Evolutionary conservation across 2,797 vertebrate genomes (phyloP).

Genomic region (Oreochromis grahami): DNA sequence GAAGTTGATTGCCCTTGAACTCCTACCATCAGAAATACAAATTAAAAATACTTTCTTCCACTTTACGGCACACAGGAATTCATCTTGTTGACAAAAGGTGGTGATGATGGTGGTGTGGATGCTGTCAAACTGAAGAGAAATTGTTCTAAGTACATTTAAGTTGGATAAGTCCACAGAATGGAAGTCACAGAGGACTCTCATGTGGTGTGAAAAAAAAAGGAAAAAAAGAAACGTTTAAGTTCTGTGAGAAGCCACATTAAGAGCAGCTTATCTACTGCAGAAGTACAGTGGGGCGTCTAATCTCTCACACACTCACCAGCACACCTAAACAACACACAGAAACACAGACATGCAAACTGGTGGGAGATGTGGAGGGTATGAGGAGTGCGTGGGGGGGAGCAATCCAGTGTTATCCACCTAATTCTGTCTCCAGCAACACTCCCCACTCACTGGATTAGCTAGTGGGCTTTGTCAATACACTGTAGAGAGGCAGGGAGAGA

Average conservation of each 20-base stretch:
- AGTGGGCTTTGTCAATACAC: constrained; percentile 52
- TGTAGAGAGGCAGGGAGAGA: constrained; percentile 14
- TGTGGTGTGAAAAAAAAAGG: constrained; percentile 15
- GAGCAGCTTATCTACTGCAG: constrained; percentile 42
- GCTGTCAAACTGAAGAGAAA: background rate
- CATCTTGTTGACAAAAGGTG: constrained; percentile 1
- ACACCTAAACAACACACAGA: background rate
- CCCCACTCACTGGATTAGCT: constrained; percentile 60
- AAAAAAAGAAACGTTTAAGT: constrained; percentile 10
- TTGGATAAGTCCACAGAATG: constrained; percentile 11
- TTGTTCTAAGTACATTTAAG: constrained; percentile 30
- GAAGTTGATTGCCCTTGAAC: constrained; percentile 47
- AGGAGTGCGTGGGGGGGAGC: background rate
- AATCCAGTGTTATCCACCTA: constrained; percentile 57
- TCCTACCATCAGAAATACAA: constrained; percentile 28
- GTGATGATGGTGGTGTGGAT: background rate
- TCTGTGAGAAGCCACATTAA: constrained; percentile 33
- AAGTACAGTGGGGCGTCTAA: constrained; percentile 31
- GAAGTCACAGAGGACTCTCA: constrained; percentile 4
- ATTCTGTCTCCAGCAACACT: constrained; percentile 51
- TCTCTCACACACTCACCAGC: constrained; percentile 6
- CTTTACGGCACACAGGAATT: background rate
- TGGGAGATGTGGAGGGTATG: background rate
- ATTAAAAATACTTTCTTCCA: background rate
- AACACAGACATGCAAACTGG: background rate